phyloP scores from a whole-genome alignment of 2,797 vertebrate genomes.

The Hoplostethus atlanticus region DNA sequence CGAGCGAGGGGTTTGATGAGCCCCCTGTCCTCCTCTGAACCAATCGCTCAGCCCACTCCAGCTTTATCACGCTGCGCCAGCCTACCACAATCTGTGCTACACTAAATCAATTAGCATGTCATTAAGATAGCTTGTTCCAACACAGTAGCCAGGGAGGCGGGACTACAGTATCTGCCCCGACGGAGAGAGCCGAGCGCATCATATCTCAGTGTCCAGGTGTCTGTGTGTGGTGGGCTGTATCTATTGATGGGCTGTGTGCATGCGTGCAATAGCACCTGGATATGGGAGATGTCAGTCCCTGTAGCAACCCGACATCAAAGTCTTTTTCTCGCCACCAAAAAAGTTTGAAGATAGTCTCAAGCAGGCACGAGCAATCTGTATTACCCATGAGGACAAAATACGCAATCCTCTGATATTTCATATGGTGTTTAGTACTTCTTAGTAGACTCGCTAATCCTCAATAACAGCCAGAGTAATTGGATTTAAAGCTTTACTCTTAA shows the following conservation, averaged over 20 bases:
- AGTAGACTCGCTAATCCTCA: slow-evolving; percentile 25
- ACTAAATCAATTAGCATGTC: slow-evolving; percentile 83
- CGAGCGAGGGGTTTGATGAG: slow-evolving; percentile 69
- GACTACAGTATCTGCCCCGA: slow-evolving; percentile 74
- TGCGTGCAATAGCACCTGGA: slow-evolving; percentile 38
- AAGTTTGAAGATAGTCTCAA: neutral
- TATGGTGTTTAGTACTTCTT: slow-evolving; percentile 12
- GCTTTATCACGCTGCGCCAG: slow-evolving; percentile 87
- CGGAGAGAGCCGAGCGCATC: slow-evolving; percentile 60
- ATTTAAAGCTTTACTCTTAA: slow-evolving; percentile 25
- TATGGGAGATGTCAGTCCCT: slow-evolving; percentile 21
- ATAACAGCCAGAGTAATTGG: slow-evolving; percentile 22
- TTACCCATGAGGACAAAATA: slow-evolving; percentile 7
- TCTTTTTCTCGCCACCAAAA: slow-evolving; percentile 20
- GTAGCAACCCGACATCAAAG: slow-evolving; percentile 19
- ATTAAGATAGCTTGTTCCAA: slow-evolving; percentile 83
- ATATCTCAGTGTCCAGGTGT: slow-evolving; percentile 63
- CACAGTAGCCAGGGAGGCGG: slow-evolving; percentile 78
- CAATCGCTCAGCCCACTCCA: slow-evolving; percentile 69
- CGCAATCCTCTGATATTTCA: slow-evolving; percentile 1
- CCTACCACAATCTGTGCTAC: slow-evolving; percentile 71
- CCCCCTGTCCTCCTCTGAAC: slow-evolving; percentile 73
- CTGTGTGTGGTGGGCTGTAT: slow-evolving; percentile 33
- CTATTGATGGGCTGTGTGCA: slow-evolving; percentile 41
- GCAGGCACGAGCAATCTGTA: neutral